Evolutionary conservation across 1,140 invertebrate species (phyloP).

Genomic region (Drosophila hydei): DNA sequence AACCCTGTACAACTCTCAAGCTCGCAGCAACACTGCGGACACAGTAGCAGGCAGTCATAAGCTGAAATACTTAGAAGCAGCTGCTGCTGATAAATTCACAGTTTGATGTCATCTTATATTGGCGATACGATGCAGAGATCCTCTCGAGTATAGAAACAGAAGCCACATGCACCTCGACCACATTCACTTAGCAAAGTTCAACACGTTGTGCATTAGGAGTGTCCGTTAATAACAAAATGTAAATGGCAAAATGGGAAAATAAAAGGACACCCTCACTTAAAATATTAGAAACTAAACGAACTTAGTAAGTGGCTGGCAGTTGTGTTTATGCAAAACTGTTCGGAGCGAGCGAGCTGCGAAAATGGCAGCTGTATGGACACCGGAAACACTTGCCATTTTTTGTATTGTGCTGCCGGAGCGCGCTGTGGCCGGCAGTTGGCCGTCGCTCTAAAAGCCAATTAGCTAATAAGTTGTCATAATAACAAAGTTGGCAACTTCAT

Average conservation of each 20-base stretch:
- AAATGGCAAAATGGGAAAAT: too few species aligned
- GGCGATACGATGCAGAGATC: too few species aligned
- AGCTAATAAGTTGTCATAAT: conserved; percentile 21
- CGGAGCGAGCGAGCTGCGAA: conserved; percentile 31
- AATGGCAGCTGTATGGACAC: conserved; percentile 72
- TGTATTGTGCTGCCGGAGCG: background rate
- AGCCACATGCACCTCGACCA: too few species aligned
- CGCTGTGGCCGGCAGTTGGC: background rate
- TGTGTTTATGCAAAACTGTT: conserved; percentile 64
- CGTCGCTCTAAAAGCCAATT: conserved; percentile 14
- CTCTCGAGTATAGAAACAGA: too few species aligned
- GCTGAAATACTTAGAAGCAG: too few species aligned
- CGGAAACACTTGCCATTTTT: conserved; percentile 12
- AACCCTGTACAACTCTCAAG: too few species aligned
- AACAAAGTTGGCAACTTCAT: background rate
- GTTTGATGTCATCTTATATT: too few species aligned
- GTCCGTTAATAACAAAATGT: background rate
- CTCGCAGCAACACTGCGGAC: too few species aligned
- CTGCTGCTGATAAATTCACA: too few species aligned
- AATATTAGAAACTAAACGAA: conserved; percentile 32
- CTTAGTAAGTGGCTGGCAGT: conserved; percentile 37
- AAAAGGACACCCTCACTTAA: conserved; percentile 7
- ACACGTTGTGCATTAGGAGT: background rate
- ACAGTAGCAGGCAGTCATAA: too few species aligned
- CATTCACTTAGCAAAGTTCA: too few species aligned